phyloP scores from a whole-genome alignment of 1,140 invertebrate genomes.

The Calliphora vicina region DNA sequence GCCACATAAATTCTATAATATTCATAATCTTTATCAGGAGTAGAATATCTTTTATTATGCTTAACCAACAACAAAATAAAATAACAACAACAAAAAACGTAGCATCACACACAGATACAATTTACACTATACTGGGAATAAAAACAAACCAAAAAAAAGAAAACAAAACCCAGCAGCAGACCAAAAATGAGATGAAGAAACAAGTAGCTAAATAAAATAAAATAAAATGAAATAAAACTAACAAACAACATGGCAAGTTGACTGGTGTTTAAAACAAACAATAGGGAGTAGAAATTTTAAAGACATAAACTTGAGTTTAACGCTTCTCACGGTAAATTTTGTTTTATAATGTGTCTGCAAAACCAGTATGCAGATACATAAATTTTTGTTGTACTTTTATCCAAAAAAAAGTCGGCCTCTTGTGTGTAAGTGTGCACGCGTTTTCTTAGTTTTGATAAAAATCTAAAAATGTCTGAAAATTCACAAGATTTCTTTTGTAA shows the following conservation, averaged over 20 bases:
- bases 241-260: neutral
- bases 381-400: neutral
- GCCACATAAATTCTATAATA: slow-evolving; percentile 32
- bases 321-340: neutral
- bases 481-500: neutral
- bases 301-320: neutral
- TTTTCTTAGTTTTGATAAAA: neutral
- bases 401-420: neutral
- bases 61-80: neutral
- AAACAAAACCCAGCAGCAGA: neutral
- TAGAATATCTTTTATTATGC: slow-evolving; percentile 30
- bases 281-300: neutral
- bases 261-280: neutral
- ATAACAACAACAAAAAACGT: neutral
- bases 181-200: neutral
- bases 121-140: neutral
- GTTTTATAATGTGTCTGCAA: neutral
- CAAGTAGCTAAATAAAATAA: neutral
- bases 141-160: too few species aligned
- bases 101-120: neutral
- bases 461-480: neutral
- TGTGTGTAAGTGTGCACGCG: neutral
- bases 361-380: neutral
- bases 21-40: slow-evolving; percentile 31
- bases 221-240: neutral